These are phyloP conservation scores for Eucidaris tribuloides DNA, from an alignment of 35 echinoderm and acorn worm genomes.

Conservation along the genomic window DNA sequence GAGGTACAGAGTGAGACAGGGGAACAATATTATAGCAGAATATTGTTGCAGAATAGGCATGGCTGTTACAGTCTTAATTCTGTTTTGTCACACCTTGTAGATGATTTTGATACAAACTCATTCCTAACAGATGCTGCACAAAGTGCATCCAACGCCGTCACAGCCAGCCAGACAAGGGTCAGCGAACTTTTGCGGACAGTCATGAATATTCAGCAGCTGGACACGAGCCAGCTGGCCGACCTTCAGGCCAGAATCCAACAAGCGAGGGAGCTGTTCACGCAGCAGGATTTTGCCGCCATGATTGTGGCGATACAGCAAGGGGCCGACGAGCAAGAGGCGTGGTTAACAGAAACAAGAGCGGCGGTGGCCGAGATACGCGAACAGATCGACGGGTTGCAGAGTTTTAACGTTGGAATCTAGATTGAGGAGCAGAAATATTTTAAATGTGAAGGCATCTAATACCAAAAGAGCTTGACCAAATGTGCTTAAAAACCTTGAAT, in stretches of 20 bases:
- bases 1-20: too few species aligned
- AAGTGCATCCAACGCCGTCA: not conserved
- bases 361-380: not conserved
- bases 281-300: slow-evolving; percentile 7
- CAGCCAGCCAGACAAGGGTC: not conserved
- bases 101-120: too few species aligned
- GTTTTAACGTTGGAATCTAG: slow-evolving; percentile 85
- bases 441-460: too few species aligned
- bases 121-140: too few species aligned
- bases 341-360: slow-evolving; percentile 41
- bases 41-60: too few species aligned
- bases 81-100: too few species aligned
- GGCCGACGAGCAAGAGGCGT: slow-evolving; percentile 35
- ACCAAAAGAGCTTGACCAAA: too few species aligned
- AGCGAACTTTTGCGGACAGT: slow-evolving; percentile 2
- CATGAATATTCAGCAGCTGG: slow-evolving; percentile 28
- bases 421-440: too few species aligned
- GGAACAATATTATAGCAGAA: too few species aligned
- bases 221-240: slow-evolving; percentile 31
- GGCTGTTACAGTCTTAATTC: too few species aligned
- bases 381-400: slow-evolving; percentile 62
- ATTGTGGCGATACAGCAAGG: slow-evolving; percentile 19
- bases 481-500: too few species aligned
- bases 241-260: slow-evolving; percentile 12
- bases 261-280: slow-evolving; percentile 30